Percentiles rank a stretch among this genome's conserved stretches.
Conservation (phyloP, 2,113 vertebrate species). For the Apodemus sylvaticus region DNA sequence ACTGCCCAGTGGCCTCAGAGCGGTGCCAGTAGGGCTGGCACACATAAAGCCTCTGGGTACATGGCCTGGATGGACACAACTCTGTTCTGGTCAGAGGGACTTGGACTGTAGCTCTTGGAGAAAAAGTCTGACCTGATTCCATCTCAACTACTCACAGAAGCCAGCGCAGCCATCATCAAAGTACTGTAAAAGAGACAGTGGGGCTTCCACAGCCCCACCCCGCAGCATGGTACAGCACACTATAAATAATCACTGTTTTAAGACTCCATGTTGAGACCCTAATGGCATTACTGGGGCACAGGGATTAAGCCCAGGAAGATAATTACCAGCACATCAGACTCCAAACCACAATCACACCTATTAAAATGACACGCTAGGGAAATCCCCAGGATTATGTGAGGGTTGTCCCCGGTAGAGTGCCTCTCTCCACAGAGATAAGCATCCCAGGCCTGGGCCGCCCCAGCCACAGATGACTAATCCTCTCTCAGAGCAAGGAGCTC, state of each 20-base stretch:
- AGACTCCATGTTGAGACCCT: conserved; percentile 61
- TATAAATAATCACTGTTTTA: conserved; percentile 74
- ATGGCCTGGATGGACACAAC: not conserved
- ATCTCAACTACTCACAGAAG: conserved; percentile 69
- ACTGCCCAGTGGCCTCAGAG: not conserved
- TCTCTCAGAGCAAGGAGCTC: not conserved
- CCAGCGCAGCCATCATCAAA: conserved; percentile 53
- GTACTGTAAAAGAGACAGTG: not conserved
- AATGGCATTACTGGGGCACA: conserved; percentile 40
- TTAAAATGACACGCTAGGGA: conserved; percentile 58
- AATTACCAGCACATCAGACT: conserved; percentile 77
- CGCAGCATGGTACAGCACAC: not conserved
- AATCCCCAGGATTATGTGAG: not conserved
- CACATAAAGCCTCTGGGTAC: too few relatives aligned
- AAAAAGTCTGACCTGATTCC: not conserved
- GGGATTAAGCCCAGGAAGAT: conserved; percentile 81
- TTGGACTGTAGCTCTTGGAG: not conserved
- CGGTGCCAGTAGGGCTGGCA: rapidly evolving
- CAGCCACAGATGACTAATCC: not conserved
- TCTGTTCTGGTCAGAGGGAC: not conserved
- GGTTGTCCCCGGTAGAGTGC: conserved; percentile 23
- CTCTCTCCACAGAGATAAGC: conserved; percentile 11
- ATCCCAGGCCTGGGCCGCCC: not conserved
- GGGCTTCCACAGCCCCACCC: not conserved
- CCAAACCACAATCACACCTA: conserved; percentile 68